A percentile compares a stretch with the other conserved stretches of the same genome.
Evolutionary conservation across 92 coral and sea anemone genomes (phyloP).

Genomic region (Actinostola sp.): DNA sequence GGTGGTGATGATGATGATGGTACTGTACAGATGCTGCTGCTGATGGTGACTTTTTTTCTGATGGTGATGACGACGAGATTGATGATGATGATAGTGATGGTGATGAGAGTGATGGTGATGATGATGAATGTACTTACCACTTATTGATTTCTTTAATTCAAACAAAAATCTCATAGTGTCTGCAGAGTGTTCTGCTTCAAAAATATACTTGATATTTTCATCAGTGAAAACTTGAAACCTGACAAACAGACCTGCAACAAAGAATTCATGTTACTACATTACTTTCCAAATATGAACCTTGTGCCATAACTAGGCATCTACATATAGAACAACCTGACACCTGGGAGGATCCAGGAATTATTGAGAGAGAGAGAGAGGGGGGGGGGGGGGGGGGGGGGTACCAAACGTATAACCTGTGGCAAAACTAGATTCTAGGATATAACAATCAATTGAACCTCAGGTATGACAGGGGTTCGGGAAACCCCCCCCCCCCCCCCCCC

Average conservation of each 20-base stretch:
- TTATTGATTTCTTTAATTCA: slow-evolving; percentile 77
- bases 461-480: too few relatives aligned
- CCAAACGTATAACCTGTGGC: too few relatives aligned
- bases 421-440: too few relatives aligned
- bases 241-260: slow-evolving; percentile 26
- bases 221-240: slow-evolving; percentile 75
- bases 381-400: too few relatives aligned
- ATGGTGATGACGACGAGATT: too few relatives aligned
- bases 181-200: slow-evolving; percentile 73
- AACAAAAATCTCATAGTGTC: slow-evolving; percentile 64
- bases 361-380: too few relatives aligned
- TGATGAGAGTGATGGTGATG: not conserved
- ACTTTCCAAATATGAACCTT: not conserved
- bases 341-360: too few relatives aligned
- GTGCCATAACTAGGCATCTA: not conserved
- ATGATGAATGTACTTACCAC: slow-evolving; percentile 42
- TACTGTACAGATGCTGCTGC: too few relatives aligned
- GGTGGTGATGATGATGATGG: not conserved
- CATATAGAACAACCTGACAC: too few relatives aligned
- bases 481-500: too few relatives aligned
- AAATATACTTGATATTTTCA: slow-evolving; percentile 68
- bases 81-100: not conserved
- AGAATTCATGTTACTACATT: not conserved
- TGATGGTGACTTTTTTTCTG: not conserved
- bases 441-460: too few relatives aligned